phyloP scores from a whole-genome alignment of 2,888 invertebrate genomes.

The Ypsolopha sequella region DNA sequence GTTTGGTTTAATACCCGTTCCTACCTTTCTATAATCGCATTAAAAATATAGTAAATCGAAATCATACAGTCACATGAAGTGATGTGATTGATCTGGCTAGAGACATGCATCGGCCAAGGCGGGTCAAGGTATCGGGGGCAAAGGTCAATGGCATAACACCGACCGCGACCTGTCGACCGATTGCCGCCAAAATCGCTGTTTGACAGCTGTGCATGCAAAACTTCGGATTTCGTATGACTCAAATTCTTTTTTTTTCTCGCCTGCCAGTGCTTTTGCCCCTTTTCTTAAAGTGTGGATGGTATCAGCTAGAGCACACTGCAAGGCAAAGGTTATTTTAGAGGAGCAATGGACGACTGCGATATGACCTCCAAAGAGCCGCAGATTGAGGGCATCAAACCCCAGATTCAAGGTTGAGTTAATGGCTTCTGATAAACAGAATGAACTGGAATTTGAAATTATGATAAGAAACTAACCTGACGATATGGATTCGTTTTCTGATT shows the following conservation, averaged over 20 bases:
- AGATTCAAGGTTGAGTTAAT: too few relatives aligned
- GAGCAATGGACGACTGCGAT: not conserved
- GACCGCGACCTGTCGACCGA: constrained; percentile 22
- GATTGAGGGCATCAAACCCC: not conserved
- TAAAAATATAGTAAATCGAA: too few relatives aligned
- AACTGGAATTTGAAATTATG: not conserved
- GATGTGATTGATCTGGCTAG: not conserved
- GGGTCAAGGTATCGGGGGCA: constrained; percentile 70
- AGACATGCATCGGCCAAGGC: constrained; percentile 11
- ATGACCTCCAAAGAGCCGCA: not conserved
- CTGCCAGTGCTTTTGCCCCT: too few relatives aligned
- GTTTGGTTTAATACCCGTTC: not conserved
- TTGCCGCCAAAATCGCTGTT: constrained; percentile 39
- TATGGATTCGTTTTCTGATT: constrained; percentile 67
- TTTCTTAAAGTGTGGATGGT: too few relatives aligned
- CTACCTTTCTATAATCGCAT: not conserved
- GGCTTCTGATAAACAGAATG: not conserved
- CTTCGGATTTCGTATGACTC: too few relatives aligned
- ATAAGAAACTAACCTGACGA: constrained; percentile 55
- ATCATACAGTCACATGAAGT: not conserved
- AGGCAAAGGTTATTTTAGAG: constrained; percentile 8
- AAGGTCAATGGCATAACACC: constrained; percentile 62
- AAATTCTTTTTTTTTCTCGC: too few relatives aligned
- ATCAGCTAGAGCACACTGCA: not conserved
- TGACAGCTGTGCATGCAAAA: too few relatives aligned